A percentile compares a stretch with the other conserved stretches of the same genome.
These are phyloP conservation scores for Xiphorhynchus elegans DNA, from an alignment of 2,113 vertebrate genomes.

Conservation along the genomic window DNA sequence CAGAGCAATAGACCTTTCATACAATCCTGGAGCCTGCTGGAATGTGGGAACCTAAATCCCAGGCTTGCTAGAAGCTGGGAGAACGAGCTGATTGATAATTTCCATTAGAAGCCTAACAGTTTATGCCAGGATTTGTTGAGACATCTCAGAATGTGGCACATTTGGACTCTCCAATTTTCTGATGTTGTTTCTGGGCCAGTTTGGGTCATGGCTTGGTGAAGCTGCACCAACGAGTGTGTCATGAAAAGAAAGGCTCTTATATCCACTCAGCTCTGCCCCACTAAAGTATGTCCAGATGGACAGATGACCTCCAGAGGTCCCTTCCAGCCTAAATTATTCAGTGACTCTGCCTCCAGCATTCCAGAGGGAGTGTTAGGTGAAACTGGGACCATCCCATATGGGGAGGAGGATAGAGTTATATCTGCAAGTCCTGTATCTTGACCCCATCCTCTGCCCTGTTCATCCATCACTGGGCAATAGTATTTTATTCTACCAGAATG, in stretches of 20 bases:
- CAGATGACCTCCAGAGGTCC: conserved; percentile 49
- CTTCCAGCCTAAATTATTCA: conserved; percentile 62
- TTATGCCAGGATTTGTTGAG: background rate
- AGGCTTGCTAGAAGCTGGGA: background rate
- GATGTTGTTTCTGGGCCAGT: background rate
- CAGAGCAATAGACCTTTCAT: background rate
- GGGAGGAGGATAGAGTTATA: conserved; percentile 24
- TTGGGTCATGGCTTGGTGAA: background rate
- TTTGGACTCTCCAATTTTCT: background rate
- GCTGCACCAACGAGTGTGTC: background rate
- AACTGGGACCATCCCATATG: conserved; percentile 32
- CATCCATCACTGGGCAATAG: conserved; percentile 55
- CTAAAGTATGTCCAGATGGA: conserved; percentile 52
- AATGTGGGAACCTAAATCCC: background rate
- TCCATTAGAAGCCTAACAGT: background rate
- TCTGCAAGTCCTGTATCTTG: conserved; percentile 22
- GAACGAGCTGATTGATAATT: background rate
- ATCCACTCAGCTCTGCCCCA: background rate
- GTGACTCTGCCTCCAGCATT: conserved; percentile 24
- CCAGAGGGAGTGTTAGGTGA: conserved; percentile 56
- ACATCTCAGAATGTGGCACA: background rate
- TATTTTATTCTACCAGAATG: conserved; percentile 56
- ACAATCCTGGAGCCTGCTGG: background rate
- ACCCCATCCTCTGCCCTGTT: conserved; percentile 39
- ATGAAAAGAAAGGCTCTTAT: background rate